Conservation (phyloP, 1,140 invertebrate species). For the Caenorhabditis elegans region WBcel235 BX284606.5:3190001-3190500, state of each 20-base stretch:
- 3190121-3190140: neutral
- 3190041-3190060: too few relatives aligned
- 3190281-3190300: constrained; percentile 15
- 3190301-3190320: constrained; percentile 29
- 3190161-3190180: neutral
- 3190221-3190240: neutral
- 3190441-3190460: constrained; percentile 4
- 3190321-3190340: neutral
- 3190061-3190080: too few relatives aligned
- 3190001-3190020: too few relatives aligned
- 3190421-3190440: constrained; percentile 26
- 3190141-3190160: neutral
- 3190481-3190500: neutral
- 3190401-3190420: neutral
- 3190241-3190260: constrained; percentile 33
- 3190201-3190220: constrained; percentile 3
- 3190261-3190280: constrained; percentile 10
- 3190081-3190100: neutral
- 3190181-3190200: neutral
- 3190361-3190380: constrained; percentile 32
- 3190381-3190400: constrained; percentile 20
- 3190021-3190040: too few relatives aligned
- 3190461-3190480: neutral
- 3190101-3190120: neutral
- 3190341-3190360: neutral